Conservation (phyloP, 2,797 vertebrate species). For the Lates japonicus region DNA sequence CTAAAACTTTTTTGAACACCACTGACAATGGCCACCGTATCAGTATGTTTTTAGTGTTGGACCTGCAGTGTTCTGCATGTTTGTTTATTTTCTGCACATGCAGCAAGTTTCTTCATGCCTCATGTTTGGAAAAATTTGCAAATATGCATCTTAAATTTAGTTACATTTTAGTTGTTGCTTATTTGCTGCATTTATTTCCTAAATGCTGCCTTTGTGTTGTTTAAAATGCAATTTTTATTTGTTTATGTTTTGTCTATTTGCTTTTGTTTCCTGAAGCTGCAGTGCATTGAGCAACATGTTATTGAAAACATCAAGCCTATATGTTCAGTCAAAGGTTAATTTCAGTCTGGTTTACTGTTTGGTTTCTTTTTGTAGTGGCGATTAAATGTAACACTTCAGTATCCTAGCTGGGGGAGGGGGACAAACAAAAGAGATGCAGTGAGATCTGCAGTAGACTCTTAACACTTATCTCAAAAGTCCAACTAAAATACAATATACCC, state of each 20-base stretch:
- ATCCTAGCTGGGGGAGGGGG: not conserved
- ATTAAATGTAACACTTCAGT: not conserved
- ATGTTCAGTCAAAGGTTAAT: not conserved
- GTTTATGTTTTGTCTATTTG: not conserved
- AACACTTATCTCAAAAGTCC: not conserved
- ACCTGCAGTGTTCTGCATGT: not conserved
- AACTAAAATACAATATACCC: not conserved
- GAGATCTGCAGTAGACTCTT: not conserved
- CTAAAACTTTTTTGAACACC: not conserved
- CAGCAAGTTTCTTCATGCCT: not conserved
- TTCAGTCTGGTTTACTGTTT: not conserved
- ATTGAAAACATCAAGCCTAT: not conserved
- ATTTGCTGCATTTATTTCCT: conserved; percentile 2
- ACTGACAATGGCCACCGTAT: not conserved
- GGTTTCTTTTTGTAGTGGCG: not conserved
- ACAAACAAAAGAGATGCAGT: not conserved
- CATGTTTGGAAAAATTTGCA: not conserved
- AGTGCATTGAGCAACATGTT: not conserved
- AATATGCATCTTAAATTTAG: not conserved
- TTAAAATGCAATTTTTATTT: not conserved
- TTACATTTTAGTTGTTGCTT: conserved; percentile 1
- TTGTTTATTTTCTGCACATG: conserved; percentile 5
- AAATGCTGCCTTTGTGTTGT: not conserved
- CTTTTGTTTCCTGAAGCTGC: not conserved
- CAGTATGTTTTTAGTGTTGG: not conserved